These are phyloP conservation scores for Phalloptychus januarius DNA, from an alignment of 2,797 vertebrate genomes.

Conservation along the genomic window DNA sequence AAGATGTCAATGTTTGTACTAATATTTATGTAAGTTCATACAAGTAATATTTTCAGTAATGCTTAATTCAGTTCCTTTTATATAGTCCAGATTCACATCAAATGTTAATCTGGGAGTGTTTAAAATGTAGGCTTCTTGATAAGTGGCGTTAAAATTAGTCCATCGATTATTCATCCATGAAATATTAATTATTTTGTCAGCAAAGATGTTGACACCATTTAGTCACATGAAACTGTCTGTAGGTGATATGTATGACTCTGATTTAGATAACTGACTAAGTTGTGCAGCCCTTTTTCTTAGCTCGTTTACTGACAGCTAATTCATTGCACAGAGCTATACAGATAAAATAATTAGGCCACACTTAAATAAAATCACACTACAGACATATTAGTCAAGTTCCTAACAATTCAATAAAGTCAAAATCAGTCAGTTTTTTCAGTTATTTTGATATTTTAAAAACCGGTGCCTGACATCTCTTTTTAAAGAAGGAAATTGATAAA, in stretches of 20 bases:
- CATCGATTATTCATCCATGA: background rate
- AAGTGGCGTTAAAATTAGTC: background rate
- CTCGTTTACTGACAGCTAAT: background rate
- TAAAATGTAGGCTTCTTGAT: background rate
- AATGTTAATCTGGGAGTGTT: background rate
- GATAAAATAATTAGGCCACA: background rate
- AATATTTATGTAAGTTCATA: no score
- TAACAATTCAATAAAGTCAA: background rate
- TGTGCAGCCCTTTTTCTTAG: background rate
- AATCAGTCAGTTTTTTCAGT: background rate
- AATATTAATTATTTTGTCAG: slow-evolving; percentile 2
- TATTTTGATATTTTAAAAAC: background rate
- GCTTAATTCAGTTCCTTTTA: background rate
- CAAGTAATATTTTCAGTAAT: background rate
- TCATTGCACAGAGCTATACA: background rate
- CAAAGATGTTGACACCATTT: background rate
- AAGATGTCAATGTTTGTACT: background rate
- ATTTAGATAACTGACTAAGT: background rate
- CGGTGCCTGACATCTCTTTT: background rate
- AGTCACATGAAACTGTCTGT: background rate
- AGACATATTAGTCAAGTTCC: background rate
- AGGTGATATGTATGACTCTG: background rate
- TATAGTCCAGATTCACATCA: background rate
- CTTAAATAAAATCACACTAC: background rate
- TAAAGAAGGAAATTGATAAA: background rate